Evolutionary conservation across 2,888 invertebrate genomes (phyloP).

Genomic region (Caenorhabditis macrosperma): DNA sequence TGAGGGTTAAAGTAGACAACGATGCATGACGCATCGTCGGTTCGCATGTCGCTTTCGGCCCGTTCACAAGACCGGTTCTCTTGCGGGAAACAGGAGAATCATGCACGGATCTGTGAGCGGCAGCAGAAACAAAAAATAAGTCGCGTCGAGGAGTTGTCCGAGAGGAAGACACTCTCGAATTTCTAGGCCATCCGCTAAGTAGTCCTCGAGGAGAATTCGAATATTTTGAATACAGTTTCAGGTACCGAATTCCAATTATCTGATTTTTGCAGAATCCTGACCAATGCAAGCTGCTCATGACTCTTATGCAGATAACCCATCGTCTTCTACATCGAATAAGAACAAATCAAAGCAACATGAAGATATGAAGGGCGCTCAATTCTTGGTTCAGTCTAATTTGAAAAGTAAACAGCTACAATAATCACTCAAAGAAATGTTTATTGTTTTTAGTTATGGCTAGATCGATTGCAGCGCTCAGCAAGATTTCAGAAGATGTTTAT

Average conservation of each 20-base stretch:
- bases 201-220: conserved; percentile 12
- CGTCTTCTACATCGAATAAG: conserved; percentile 22
- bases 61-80: conserved; percentile 46
- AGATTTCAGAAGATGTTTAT: conserved; percentile 51
- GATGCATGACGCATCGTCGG: conserved; percentile 46
- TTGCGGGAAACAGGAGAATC: conserved; percentile 51
- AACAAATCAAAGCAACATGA: conserved; percentile 13
- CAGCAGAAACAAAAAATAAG: conserved; percentile 13
- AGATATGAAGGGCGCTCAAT: conserved; percentile 59
- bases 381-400: conserved; percentile 50
- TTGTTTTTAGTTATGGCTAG: conserved; percentile 47
- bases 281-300: conserved; percentile 51
- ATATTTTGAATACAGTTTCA: not conserved
- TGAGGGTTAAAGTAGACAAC: conserved; percentile 30
- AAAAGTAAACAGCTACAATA: conserved; percentile 30
- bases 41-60: conserved; percentile 25
- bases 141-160: conserved; percentile 12
- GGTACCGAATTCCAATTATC: conserved; percentile 1
- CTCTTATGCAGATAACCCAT: conserved; percentile 41
- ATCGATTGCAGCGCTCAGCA: conserved; percentile 37
- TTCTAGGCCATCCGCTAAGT: conserved; percentile 9
- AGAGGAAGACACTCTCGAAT: conserved; percentile 20
- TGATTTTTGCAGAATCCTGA: conserved; percentile 5
- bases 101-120: conserved; percentile 30
- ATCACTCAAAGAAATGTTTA: not conserved